phyloP scores from a whole-genome alignment of 2,113 vertebrate species.

The Erinaceus europaeus region DNA sequence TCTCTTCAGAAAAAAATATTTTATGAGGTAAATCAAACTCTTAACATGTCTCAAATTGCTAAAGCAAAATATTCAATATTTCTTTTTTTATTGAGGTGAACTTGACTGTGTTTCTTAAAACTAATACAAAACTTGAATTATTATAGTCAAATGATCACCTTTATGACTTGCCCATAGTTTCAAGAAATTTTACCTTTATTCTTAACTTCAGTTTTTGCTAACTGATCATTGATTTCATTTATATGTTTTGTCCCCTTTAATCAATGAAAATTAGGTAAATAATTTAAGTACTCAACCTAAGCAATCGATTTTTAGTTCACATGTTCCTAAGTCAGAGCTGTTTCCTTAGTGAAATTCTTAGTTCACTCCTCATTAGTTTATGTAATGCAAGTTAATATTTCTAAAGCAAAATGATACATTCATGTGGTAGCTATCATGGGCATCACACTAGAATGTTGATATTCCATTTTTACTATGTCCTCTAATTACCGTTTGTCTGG shows the following conservation, averaged over 20 bases:
- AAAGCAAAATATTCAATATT: background rate
- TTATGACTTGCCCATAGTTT: background rate
- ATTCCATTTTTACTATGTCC: slow-evolving; percentile 17
- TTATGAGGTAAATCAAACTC: background rate
- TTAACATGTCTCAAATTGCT: background rate
- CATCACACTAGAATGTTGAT: background rate
- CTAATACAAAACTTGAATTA: background rate
- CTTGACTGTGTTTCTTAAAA: slow-evolving; percentile 10
- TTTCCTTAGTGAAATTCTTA: background rate
- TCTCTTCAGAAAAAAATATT: background rate
- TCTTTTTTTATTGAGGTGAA: background rate
- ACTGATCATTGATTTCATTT: background rate
- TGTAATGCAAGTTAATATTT: background rate
- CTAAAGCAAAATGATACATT: background rate
- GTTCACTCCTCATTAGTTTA: background rate
- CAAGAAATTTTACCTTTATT: slow-evolving; percentile 23
- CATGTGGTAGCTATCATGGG: background rate
- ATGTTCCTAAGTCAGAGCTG: background rate
- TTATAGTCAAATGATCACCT: background rate
- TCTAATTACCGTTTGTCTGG: slow-evolving; percentile 18
- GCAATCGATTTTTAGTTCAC: background rate
- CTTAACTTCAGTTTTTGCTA: background rate
- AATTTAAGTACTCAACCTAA: slow-evolving; percentile 20
- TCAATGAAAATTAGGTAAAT: slow-evolving; percentile 2
- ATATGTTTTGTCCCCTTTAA: background rate